Percentiles rank a stretch among this genome's conserved stretches.
Conservation (phyloP, 2,888 invertebrate genomes). For the Dasypolia templi region DNA sequence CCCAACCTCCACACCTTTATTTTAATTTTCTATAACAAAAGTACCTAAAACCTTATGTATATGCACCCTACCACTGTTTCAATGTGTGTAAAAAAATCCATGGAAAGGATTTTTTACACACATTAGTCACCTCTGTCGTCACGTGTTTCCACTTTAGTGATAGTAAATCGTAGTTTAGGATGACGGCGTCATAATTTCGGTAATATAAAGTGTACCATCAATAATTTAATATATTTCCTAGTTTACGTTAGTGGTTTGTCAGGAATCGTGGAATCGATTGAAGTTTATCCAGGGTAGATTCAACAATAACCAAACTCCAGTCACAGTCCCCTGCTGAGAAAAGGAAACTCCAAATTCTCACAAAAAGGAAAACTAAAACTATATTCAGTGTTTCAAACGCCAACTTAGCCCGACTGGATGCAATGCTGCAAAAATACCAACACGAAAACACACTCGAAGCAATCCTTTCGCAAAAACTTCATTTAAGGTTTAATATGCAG, state of each 20-base stretch:
- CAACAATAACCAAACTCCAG: neutral
- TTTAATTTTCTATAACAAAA: no score
- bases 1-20: no score
- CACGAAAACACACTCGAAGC: conserved; percentile 20
- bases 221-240: conserved; percentile 57
- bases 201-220: conserved; percentile 49
- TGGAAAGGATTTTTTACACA: no score
- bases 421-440: conserved; percentile 18
- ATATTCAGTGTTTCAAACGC: neutral
- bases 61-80: no score
- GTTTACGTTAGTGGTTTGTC: conserved; percentile 24
- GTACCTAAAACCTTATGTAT: no score
- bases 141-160: conserved; percentile 55
- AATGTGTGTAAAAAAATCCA: no score
- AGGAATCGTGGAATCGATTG: neutral
- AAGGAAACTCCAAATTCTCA: neutral
- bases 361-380: neutral
- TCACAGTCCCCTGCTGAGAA: neutral
- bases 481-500: conserved; percentile 59
- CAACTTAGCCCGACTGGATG: neutral
- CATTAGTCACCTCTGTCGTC: conserved; percentile 38
- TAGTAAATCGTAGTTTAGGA: conserved; percentile 57
- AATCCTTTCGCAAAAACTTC: conserved; percentile 66
- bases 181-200: conserved; percentile 47
- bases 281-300: neutral